Evolutionary conservation across 2,888 invertebrate genomes (phyloP).

Genomic region (Xylocampa areola): DNA sequence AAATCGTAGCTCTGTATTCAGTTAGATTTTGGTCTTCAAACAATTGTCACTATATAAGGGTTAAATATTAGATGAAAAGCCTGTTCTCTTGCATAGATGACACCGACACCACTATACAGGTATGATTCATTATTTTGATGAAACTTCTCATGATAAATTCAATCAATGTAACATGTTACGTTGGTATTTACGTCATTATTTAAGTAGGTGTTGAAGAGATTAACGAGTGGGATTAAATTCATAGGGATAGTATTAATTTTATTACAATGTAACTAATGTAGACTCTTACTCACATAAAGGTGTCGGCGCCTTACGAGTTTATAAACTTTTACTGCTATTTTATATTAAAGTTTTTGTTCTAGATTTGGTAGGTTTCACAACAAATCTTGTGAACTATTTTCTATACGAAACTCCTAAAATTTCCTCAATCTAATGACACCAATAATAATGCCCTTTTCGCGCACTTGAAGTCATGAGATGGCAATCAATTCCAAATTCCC

Average conservation of each 20-base stretch:
- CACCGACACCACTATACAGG: slow-evolving; percentile 19
- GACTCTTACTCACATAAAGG: slow-evolving; percentile 6
- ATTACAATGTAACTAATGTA: slow-evolving; percentile 33
- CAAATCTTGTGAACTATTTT: too few species aligned
- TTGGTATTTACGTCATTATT: slow-evolving; percentile 47
- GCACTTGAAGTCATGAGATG: too few species aligned
- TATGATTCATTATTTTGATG: slow-evolving; percentile 26
- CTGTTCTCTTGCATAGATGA: slow-evolving; percentile 10
- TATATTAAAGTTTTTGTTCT: neutral
- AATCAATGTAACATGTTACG: slow-evolving; percentile 38
- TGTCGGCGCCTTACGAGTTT: slow-evolving; percentile 13
- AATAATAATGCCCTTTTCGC: too few species aligned
- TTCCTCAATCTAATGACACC: too few species aligned
- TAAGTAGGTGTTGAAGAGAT: slow-evolving; percentile 51
- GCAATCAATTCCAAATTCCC: too few species aligned
- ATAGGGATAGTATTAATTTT: slow-evolving; percentile 29
- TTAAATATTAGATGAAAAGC: slow-evolving; percentile 26
- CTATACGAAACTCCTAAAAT: too few species aligned
- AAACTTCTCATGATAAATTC: slow-evolving; percentile 42
- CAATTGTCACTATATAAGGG: neutral
- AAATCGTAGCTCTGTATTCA: too few species aligned
- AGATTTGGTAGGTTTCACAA: neutral
- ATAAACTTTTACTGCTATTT: slow-evolving; percentile 12
- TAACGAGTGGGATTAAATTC: slow-evolving; percentile 42
- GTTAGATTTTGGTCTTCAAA: too few species aligned